These are phyloP conservation scores for Nasonia vitripennis DNA, from an alignment of 1,140 invertebrate species.

Conservation along the genomic window DNA sequence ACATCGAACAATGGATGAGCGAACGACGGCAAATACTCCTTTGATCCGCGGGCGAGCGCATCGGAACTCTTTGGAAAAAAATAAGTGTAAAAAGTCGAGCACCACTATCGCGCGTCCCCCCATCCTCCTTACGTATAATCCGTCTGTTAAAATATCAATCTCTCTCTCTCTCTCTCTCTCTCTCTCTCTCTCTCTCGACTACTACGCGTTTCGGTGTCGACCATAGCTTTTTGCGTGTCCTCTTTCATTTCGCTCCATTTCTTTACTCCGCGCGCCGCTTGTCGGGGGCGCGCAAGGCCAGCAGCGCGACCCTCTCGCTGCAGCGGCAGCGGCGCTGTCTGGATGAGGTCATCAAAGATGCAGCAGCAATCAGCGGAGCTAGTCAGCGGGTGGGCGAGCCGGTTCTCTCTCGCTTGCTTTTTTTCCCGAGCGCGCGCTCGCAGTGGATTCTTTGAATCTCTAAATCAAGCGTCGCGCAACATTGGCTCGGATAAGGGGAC, in stretches of 20 bases:
- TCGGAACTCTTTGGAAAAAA: background rate
- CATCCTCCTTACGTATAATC: constrained; percentile 68
- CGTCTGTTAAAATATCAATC: constrained; percentile 73
- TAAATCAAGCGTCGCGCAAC: constrained; percentile 68
- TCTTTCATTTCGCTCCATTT: constrained; percentile 57
- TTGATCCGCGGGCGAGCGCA: background rate
- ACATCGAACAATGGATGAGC: constrained; percentile 3
- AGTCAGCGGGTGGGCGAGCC: constrained; percentile 56
- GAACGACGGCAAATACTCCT: background rate
- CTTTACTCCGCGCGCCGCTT: constrained; percentile 52
- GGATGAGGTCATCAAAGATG: constrained; percentile 75
- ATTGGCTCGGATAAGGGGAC: constrained; percentile 43
- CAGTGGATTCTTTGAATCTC: constrained; percentile 69
- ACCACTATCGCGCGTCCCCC: background rate
- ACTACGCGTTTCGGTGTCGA: constrained; percentile 64
- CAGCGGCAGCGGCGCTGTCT: constrained; percentile 58
- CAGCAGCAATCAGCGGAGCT: constrained; percentile 72
- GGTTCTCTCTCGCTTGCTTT: constrained; percentile 44
- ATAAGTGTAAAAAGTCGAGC: background rate
- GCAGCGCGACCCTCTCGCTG: constrained; percentile 14
- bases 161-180: too few relatives aligned
- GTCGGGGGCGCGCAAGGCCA: constrained; percentile 44
- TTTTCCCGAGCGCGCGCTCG: background rate
- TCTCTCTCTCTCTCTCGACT: constrained; percentile 64
- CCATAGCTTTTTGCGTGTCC: constrained; percentile 53